These are phyloP conservation scores for Phrynosoma platyrhinos DNA, from an alignment of 2,113 vertebrate genomes.

Conservation along the genomic window DNA sequence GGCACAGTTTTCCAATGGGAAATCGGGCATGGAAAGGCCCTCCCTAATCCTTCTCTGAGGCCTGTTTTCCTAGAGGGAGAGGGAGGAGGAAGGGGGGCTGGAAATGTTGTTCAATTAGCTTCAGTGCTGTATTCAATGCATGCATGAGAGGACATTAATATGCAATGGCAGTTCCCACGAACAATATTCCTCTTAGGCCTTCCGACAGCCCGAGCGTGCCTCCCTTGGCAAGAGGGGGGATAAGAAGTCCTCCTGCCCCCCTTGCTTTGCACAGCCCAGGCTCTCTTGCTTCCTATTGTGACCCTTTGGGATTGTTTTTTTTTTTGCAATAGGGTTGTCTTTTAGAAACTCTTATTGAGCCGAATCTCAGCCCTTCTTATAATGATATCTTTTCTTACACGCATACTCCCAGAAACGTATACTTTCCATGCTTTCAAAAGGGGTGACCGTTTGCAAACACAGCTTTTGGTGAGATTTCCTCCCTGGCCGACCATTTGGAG, in stretches of 20 bases:
- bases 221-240: slow-evolving; percentile 53
- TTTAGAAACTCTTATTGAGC: too few relatives aligned
- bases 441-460: too few relatives aligned
- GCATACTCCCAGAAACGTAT: too few relatives aligned
- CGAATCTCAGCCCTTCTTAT: too few relatives aligned
- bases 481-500: too few relatives aligned
- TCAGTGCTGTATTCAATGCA: slow-evolving; percentile 90
- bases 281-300: neutral
- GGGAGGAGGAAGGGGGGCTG: too few relatives aligned
- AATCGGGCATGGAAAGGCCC: slow-evolving; percentile 18
- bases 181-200: slow-evolving; percentile 78
- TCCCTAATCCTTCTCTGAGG: slow-evolving; percentile 64
- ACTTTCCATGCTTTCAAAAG: too few relatives aligned
- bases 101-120: slow-evolving; percentile 85
- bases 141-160: slow-evolving; percentile 91
- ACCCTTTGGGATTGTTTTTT: too few relatives aligned
- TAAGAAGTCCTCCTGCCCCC: neutral
- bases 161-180: slow-evolving; percentile 93
- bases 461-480: too few relatives aligned
- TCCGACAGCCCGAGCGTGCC: slow-evolving; percentile 67
- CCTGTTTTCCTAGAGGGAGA: slow-evolving; percentile 51
- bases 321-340: too few relatives aligned
- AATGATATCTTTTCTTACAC: too few relatives aligned
- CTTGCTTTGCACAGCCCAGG: slow-evolving; percentile 36
- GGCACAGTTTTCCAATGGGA: slow-evolving; percentile 63